A percentile compares a stretch with the other conserved stretches of the same genome.
Conservation (phyloP, 2,888 invertebrate species). For the Hydriomena furcata region DNA sequence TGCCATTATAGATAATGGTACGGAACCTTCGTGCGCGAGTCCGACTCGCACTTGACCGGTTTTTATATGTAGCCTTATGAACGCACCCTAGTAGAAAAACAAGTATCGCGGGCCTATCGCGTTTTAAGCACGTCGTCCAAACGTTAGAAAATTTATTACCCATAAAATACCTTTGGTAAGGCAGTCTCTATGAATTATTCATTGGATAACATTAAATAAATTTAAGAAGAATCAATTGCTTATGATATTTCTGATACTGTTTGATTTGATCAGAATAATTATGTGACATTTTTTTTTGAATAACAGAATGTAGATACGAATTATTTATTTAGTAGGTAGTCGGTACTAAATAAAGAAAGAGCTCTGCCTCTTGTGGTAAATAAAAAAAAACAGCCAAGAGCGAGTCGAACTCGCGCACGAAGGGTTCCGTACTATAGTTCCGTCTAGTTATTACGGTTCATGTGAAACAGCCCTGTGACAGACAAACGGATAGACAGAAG, state of each 20-base stretch:
- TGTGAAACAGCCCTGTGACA: too few species aligned
- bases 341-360: too few species aligned
- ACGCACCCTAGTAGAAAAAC: conserved; percentile 21
- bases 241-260: conserved; percentile 13
- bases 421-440: too few species aligned
- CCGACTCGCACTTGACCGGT: too few species aligned
- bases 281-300: background rate
- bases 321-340: too few species aligned
- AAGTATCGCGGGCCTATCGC: conserved; percentile 27
- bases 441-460: too few species aligned
- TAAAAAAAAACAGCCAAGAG: too few species aligned
- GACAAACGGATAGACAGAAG: too few species aligned
- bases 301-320: background rate
- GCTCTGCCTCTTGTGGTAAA: too few species aligned
- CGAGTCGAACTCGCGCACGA: too few species aligned
- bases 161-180: conserved; percentile 37
- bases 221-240: conserved; percentile 35
- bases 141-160: conserved; percentile 34
- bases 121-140: conserved; percentile 32
- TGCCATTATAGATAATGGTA: too few species aligned
- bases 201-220: conserved; percentile 33
- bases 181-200: conserved; percentile 34
- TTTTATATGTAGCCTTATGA: background rate
- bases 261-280: conserved; percentile 20
- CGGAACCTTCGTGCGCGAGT: too few species aligned